Evolutionary conservation across 2,888 invertebrate genomes (phyloP).

Genomic region (Acanthoscelides obtectus): DNA sequence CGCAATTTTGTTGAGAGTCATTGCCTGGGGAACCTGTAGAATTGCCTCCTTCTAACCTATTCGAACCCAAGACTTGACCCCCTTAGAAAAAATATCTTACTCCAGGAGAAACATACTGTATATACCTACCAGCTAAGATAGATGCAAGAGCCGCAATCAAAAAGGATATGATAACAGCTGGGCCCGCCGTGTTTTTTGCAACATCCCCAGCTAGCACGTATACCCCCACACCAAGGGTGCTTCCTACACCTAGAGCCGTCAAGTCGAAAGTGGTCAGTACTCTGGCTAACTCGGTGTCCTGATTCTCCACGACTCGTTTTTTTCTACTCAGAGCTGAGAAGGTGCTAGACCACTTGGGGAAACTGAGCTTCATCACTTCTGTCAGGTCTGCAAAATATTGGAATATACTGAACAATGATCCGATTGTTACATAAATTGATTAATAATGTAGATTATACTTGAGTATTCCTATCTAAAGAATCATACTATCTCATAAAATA

Average conservation of each 20-base stretch:
- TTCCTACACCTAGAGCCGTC: slow-evolving; percentile 77
- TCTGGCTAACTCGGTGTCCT: slow-evolving; percentile 57
- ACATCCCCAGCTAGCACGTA: slow-evolving; percentile 86
- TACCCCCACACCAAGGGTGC: slow-evolving; percentile 84
- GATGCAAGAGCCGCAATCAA: slow-evolving; percentile 89
- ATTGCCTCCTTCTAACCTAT: too few relatives aligned
- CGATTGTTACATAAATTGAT: too few relatives aligned
- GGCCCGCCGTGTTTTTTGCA: slow-evolving; percentile 75
- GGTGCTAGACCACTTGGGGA: slow-evolving; percentile 33
- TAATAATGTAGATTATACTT: too few relatives aligned
- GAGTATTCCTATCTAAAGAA: too few relatives aligned
- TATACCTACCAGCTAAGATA: slow-evolving; percentile 74
- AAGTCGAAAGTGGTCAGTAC: slow-evolving; percentile 78
- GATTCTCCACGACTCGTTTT: slow-evolving; percentile 45
- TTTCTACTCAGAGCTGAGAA: slow-evolving; percentile 41
- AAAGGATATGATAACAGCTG: slow-evolving; percentile 82
- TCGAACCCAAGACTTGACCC: too few relatives aligned
- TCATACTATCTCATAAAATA: too few relatives aligned
- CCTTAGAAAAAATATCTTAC: too few relatives aligned
- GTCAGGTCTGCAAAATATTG: slow-evolving; percentile 16
- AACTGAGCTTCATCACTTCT: slow-evolving; percentile 23
- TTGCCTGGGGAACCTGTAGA: too few relatives aligned
- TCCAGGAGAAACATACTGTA: too few relatives aligned
- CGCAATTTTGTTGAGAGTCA: too few relatives aligned
- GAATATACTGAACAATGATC: too few relatives aligned